Evolutionary conservation across 2,797 vertebrate genomes (phyloP), one percentile per base, ranked within the genome.

Genomic region (Melanotaenia boesemani): DNA sequence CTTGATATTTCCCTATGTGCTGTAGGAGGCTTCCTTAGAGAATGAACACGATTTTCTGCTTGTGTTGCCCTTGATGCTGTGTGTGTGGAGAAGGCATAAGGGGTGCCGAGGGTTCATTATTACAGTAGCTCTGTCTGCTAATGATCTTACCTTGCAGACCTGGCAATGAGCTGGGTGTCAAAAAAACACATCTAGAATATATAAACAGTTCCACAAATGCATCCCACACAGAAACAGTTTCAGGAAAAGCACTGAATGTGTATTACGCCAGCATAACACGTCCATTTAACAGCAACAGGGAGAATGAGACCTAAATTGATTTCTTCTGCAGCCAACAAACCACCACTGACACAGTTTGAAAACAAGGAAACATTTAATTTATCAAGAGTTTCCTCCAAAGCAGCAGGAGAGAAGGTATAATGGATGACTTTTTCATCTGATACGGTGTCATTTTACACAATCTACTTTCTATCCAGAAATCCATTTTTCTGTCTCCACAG

Each of bases 271-370:
- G 44, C n/a, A 26, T n/a, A 34, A 24, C 36, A 30, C 37, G 1
- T 86, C 81, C 82, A 90, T 79, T 91, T 91, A 91, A 76, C 62
- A 67, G 75, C 32, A 10, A 54, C 69, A 34, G 44, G 5, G 69
- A 83, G 91, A 81, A 34, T 1, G 7, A 79, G 70, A 24, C 68
- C 66, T 24, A 26, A 70, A 85, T 88, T 77, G 84, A 88, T 91
- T 91, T 86, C 22, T 41, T 65, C 58, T 84, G 3, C n/a, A 50
- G 59, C 37, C 34, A 57, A 61, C 50, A 61, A 60, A 41, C 41
- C 18, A 34, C 52, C 67, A 74, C n/a, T 57, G 57, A 66, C 52
- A 76, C 72, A 48, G 50, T 64, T 41, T 36, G 39, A 80, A 64
- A 50, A 72, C 58, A 78, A 80, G 78, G 34, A 76, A 64, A 72